Percentiles rank a stretch among this genome's conserved stretches.
Conservation (phyloP, 2,797 vertebrate species). For the Galagoides demidoff region DNA sequence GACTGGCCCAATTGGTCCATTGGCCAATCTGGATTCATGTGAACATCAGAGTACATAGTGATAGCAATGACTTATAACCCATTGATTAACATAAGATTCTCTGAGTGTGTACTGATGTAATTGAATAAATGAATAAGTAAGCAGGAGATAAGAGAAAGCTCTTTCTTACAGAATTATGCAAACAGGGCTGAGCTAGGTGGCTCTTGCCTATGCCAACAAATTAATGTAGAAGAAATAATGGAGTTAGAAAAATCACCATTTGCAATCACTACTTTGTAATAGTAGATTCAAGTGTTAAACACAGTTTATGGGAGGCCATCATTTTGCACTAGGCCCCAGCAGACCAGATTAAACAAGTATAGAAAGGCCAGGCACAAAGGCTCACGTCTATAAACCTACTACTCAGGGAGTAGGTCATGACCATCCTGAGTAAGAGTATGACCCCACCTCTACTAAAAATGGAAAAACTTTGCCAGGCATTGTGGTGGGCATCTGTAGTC, state of each 20-base stretch:
- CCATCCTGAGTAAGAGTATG: no score
- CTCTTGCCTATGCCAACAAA: not conserved
- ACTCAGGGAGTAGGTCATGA: no score
- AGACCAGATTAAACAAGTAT: not conserved
- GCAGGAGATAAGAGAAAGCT: not conserved
- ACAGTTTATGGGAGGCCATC: not conserved
- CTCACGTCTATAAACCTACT: no score
- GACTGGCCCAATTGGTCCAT: no score
- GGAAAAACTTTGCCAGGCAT: no score
- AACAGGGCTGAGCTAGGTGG: not conserved
- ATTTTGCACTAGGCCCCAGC: not conserved
- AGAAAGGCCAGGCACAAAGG: no score
- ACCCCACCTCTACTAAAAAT: no score
- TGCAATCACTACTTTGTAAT: not conserved
- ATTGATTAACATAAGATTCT: not conserved
- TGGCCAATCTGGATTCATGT: not conserved
- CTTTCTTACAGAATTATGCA: not conserved
- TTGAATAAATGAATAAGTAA: not conserved
- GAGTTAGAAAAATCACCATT: not conserved
- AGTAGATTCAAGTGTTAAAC: not conserved
- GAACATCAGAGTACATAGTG: not conserved
- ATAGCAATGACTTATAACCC: not conserved
- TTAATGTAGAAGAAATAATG: not conserved
- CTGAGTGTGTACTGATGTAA: not conserved
- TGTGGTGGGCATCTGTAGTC: no score